A percentile compares a stretch with the other conserved stretches of the same genome.
phyloP scores from a whole-genome alignment of 2,888 invertebrate genomes.

The Dendrolimus pini region DNA sequence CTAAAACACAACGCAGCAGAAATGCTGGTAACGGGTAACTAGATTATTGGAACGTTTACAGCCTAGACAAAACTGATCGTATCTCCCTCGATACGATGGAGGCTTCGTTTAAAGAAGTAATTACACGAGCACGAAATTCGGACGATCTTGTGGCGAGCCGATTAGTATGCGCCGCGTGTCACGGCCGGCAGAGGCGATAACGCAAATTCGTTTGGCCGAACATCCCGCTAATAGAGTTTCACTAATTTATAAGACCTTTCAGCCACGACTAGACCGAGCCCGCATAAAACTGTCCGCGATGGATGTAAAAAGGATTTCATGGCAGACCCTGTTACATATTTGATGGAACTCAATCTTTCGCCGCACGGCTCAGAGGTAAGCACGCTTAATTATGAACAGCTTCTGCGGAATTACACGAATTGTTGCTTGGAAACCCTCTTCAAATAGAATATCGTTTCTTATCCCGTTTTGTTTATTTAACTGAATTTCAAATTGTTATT shows the following conservation, averaged over 20 bases:
- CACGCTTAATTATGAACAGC: slow-evolving; percentile 56
- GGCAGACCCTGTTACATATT: slow-evolving; percentile 64
- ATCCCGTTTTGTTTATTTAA: slow-evolving; percentile 20
- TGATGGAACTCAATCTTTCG: slow-evolving; percentile 57
- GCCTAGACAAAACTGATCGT: slow-evolving; percentile 54
- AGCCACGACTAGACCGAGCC: slow-evolving; percentile 48
- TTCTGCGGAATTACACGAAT: slow-evolving; percentile 44
- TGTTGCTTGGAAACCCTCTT: slow-evolving; percentile 28
- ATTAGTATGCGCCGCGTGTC: slow-evolving; percentile 67
- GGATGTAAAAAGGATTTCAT: slow-evolving; percentile 68
- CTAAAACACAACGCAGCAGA: slow-evolving; percentile 3
- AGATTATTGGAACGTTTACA: slow-evolving; percentile 51
- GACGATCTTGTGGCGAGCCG: slow-evolving; percentile 41
- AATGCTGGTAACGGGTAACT: slow-evolving; percentile 39
- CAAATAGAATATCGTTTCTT: slow-evolving; percentile 26
- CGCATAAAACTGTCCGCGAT: slow-evolving; percentile 62
- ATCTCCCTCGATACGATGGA: slow-evolving; percentile 36
- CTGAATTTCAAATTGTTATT: slow-evolving; percentile 13
- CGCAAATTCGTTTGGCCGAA: slow-evolving; percentile 74
- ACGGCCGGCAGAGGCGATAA: slow-evolving; percentile 65
- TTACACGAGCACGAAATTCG: slow-evolving; percentile 64
- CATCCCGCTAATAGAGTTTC: slow-evolving; percentile 76
- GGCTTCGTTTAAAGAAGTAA: slow-evolving; percentile 73
- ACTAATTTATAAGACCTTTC: slow-evolving; percentile 74
- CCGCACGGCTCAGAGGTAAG: slow-evolving; percentile 39